These are phyloP conservation scores for Microplitis deprimator DNA, from an alignment of 2,888 invertebrate genomes.

Conservation along the genomic window DNA sequence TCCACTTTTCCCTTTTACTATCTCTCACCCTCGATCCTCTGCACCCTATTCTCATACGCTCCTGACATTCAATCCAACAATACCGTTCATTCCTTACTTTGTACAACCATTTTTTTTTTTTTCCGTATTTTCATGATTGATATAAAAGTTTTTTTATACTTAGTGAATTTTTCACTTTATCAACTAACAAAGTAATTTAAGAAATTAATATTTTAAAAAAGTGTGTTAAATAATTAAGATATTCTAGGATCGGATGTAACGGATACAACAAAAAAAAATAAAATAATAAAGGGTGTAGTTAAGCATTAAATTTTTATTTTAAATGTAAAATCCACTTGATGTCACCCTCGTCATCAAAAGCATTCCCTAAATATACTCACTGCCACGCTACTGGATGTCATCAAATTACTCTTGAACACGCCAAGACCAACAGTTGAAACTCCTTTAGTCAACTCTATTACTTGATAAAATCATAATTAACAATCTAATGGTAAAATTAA, in stretches of 20 bases:
- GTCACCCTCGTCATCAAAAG: slow-evolving; percentile 21
- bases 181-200: not conserved
- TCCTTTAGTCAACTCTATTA: not conserved
- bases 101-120: slow-evolving; percentile 4
- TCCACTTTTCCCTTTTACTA: slow-evolving; percentile 43
- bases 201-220: not conserved
- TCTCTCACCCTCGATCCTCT: slow-evolving; percentile 48
- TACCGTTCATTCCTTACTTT: slow-evolving; percentile 47
- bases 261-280: not conserved
- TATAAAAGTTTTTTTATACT: not conserved
- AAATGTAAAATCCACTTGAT: slow-evolving; percentile 31
- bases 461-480: not conserved
- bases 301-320: slow-evolving; percentile 11
- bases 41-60: slow-evolving; percentile 42
- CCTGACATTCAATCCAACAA: slow-evolving; percentile 53
- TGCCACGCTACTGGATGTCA: slow-evolving; percentile 2
- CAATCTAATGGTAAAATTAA: not conserved
- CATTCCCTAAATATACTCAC: slow-evolving; percentile 3
- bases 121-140: not conserved
- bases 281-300: slow-evolving; percentile 25
- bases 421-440: slow-evolving; percentile 23
- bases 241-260: slow-evolving; percentile 34
- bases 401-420: slow-evolving; percentile 34
- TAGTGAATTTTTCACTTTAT: not conserved
- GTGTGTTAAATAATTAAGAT: not conserved